Percentiles rank a stretch among this genome's conserved stretches.
Conservation (phyloP, 2,888 invertebrate genomes). For the Ametastegia equiseti region DNA sequence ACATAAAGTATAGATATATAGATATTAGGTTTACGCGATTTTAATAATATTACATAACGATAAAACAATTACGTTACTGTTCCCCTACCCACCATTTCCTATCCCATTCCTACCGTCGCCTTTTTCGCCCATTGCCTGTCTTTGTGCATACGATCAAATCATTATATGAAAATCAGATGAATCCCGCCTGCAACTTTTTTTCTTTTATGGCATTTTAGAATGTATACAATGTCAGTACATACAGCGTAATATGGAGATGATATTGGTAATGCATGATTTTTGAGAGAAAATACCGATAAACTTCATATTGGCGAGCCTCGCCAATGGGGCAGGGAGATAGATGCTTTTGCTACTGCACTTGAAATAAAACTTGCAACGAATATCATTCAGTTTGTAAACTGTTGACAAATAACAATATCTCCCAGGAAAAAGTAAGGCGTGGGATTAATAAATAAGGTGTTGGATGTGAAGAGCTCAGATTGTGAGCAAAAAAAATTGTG, state of each 20-base stretch:
- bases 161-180: not conserved
- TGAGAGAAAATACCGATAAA: not conserved
- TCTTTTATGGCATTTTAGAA: not conserved
- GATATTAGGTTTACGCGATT: constrained; percentile 64
- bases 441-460: constrained; percentile 5
- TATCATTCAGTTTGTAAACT: not conserved
- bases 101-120: constrained; percentile 3
- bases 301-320: not conserved
- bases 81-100: not conserved
- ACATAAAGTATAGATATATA: constrained; percentile 66
- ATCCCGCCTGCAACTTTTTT: constrained; percentile 8
- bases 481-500: not conserved
- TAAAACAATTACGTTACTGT: constrained; percentile 34
- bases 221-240: constrained; percentile 1
- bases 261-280: not conserved
- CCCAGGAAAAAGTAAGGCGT: not conserved
- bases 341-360: not conserved
- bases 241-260: not conserved
- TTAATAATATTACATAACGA: constrained; percentile 45
- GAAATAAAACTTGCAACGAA: not conserved
- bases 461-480: not conserved
- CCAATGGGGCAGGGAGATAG: not conserved
- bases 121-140: not conserved
- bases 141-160: constrained; percentile 29
- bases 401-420: not conserved